Evolutionary conservation across 2,888 invertebrate genomes (phyloP).

Genomic region (Noctua fimbriata): DNA sequence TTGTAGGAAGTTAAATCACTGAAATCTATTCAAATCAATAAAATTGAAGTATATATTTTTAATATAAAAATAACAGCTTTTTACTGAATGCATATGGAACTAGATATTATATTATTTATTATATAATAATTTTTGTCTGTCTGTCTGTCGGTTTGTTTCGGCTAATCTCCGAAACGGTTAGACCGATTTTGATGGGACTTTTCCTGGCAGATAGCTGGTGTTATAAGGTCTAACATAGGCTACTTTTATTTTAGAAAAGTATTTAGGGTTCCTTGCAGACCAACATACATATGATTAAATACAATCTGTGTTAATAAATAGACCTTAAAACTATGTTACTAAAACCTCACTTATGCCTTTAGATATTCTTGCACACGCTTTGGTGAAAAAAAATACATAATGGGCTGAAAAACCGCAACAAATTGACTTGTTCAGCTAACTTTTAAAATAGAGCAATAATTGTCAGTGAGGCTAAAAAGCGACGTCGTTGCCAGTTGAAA

Average conservation of each 20-base stretch:
- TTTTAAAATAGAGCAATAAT: conserved; percentile 42
- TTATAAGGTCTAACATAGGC: too few relatives aligned
- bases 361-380: not conserved
- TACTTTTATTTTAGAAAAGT: too few relatives aligned
- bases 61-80: too few relatives aligned
- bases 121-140: too few relatives aligned
- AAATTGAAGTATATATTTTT: too few relatives aligned
- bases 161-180: too few relatives aligned
- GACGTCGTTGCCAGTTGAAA: conserved; percentile 49
- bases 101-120: too few relatives aligned
- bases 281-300: not conserved
- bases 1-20: not conserved
- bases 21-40: not conserved
- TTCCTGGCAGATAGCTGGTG: too few relatives aligned
- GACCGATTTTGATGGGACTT: too few relatives aligned
- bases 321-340: not conserved
- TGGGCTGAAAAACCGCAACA: not conserved
- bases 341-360: not conserved
- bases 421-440: conserved; percentile 5
- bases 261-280: too few relatives aligned
- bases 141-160: too few relatives aligned
- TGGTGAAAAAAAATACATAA: not conserved
- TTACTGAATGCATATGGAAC: too few relatives aligned
- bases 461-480: conserved; percentile 40
- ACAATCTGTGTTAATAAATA: not conserved